Evolutionary conservation across 1,140 invertebrate genomes (phyloP), one percentile per base, ranked within the genome.

Genomic region (Grapholita molesta): DNA sequence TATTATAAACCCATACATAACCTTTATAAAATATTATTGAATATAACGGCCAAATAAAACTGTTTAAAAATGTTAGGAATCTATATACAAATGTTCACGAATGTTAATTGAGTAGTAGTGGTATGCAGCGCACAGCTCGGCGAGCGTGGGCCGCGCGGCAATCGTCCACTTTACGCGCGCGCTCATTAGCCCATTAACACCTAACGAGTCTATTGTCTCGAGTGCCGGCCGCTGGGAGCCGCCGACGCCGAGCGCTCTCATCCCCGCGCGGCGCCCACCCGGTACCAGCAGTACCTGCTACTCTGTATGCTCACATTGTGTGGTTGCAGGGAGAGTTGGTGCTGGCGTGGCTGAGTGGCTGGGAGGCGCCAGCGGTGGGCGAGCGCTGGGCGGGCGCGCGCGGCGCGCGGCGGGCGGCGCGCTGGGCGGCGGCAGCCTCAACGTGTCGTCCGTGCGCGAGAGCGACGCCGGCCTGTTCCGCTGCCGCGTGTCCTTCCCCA

Each of bases 381-480:
- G 95, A 95, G 71, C 94, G 95, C 0, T 98, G 96, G 88, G 93
- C 8, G 96, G 96, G 8, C 94, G 97, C 53, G 94, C 98, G 73
- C 94, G 93, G 82, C 92, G 94, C 48, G 80, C 95, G 7, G 89
- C 93, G 96, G 96, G 11, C 94, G 97, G 15, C 25, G 93, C 93
- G 2, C 94, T 93, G 61, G 96, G 96, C 66, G 93, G 94, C 73
- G 97, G 97, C 35, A 97, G 97, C 73, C 94, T 98, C 77, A 98
- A 98, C 90, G 92, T 98, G 64, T 97, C 96, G n/a, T 95, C 96
- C 57, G 97, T 99, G 74, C 93, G 96, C 69, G 97, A 98, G 84
- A 95, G 95, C 35, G 97, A 99, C 90, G 95, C 96, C 75, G 98
- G 97, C 65, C 97, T 97, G 95, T 99, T 98, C 90, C 96, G 98